These are phyloP conservation scores for Sebastes hubbsi DNA, from an alignment of 2,797 vertebrate genomes.

Conservation along the genomic window DNA sequence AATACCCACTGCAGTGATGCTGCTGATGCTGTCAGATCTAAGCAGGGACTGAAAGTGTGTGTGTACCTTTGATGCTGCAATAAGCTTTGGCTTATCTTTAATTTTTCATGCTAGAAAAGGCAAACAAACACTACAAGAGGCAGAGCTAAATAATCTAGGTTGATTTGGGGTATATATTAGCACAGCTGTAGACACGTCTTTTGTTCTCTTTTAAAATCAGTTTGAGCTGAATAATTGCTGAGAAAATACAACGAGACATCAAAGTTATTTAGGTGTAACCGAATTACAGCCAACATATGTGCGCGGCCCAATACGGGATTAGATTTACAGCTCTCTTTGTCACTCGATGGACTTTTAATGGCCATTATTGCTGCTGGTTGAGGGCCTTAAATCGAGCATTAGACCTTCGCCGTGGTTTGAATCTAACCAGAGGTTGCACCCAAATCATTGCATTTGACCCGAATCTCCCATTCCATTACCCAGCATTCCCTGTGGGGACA, in stretches of 20 bases:
- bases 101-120: constrained; percentile 24
- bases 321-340: constrained; percentile 70
- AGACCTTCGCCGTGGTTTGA: constrained; percentile 55
- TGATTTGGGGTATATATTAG: neutral
- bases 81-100: constrained; percentile 3
- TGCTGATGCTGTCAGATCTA: constrained; percentile 55
- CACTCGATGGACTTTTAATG: constrained; percentile 67
- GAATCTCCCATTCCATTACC: constrained; percentile 85
- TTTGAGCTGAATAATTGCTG: constrained; percentile 37
- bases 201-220: neutral
- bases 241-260: constrained; percentile 39
- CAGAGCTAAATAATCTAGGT: neutral
- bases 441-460: constrained; percentile 79
- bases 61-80: constrained; percentile 34
- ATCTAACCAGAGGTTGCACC: constrained; percentile 63
- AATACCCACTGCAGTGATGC: constrained; percentile 23
- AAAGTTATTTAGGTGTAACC: constrained; percentile 56
- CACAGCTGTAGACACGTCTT: neutral
- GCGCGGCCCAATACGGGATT: constrained; percentile 44
- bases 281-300: constrained; percentile 69
- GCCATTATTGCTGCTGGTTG: constrained; percentile 57
- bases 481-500: constrained; percentile 81
- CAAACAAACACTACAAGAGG: neutral
- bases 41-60: constrained; percentile 11
- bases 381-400: constrained; percentile 64